These are phyloP conservation scores for Semicossyphus pulcher DNA, from an alignment of 2,113 vertebrate genomes.

Conservation along the genomic window DNA sequence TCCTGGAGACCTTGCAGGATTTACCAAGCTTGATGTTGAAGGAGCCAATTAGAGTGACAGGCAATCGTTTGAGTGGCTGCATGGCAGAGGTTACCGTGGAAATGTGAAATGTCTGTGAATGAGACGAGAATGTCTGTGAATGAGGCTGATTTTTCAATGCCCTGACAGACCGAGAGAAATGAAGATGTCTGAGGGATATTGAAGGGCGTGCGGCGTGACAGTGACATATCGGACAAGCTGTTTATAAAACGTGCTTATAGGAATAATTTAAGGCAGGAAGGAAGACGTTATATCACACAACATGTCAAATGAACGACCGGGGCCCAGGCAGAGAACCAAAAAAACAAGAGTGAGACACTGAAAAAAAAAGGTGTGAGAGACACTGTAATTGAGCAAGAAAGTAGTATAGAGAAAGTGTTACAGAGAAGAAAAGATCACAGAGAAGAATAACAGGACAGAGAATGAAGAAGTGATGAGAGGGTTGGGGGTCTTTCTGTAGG, in stretches of 20 bases:
- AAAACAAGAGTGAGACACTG: background rate
- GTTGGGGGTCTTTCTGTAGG: constrained; percentile 41
- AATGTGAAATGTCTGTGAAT: constrained; percentile 56
- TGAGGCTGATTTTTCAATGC: constrained; percentile 55
- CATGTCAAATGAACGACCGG: constrained; percentile 32
- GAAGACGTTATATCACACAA: constrained; percentile 20
- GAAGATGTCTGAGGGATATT: constrained; percentile 40
- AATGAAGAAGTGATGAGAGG: constrained; percentile 40
- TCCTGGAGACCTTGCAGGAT: constrained; percentile 48
- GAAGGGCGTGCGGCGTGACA: constrained; percentile 37
- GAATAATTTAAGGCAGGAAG: constrained; percentile 11
- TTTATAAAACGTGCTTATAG: constrained; percentile 30
- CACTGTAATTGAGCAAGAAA: constrained; percentile 32
- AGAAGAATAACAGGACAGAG: constrained; percentile 31
- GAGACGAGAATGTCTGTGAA: constrained; percentile 22
- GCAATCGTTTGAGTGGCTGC: constrained; percentile 54
- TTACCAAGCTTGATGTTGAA: constrained; percentile 67
- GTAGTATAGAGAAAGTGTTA: constrained; percentile 36
- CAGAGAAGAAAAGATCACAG: constrained; percentile 45
- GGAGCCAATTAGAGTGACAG: constrained; percentile 77
- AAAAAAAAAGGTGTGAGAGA: constrained; percentile 10
- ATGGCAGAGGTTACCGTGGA: constrained; percentile 62
- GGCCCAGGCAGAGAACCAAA: constrained; percentile 2
- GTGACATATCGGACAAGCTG: constrained; percentile 36
- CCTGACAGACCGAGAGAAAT: constrained; percentile 48